Percentiles rank a stretch among this genome's conserved stretches.
Conservation (phyloP, 2,113 vertebrate species). For the Rhinolophus sinicus region DNA sequence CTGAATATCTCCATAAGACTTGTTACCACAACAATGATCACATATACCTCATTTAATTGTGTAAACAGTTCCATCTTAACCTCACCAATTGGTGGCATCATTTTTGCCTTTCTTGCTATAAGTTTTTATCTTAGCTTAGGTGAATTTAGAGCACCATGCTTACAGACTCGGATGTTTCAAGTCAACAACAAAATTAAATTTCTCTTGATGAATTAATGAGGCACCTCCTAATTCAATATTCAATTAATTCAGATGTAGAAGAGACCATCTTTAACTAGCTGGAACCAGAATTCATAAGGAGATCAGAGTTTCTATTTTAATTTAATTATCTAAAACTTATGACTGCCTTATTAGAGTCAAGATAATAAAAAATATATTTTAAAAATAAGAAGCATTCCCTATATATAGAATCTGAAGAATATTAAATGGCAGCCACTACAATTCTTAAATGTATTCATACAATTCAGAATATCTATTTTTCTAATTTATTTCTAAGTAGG, state of each 20-base stretch:
- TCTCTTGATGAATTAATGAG: slow-evolving; percentile 66
- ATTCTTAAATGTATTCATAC: background rate
- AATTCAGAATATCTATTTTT: background rate
- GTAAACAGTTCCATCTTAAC: slow-evolving; percentile 69
- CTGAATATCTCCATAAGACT: slow-evolving; percentile 5
- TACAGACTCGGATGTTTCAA: slow-evolving; percentile 48
- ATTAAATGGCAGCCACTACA: background rate
- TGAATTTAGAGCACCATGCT: slow-evolving; percentile 16
- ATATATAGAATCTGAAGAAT: background rate
- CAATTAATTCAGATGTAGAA: slow-evolving; percentile 63
- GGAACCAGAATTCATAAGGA: slow-evolving; percentile 48
- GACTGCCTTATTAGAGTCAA: slow-evolving; percentile 47
- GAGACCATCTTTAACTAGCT: slow-evolving; percentile 35
- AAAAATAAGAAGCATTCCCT: background rate
- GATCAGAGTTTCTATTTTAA: slow-evolving; percentile 66
- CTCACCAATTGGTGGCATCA: background rate
- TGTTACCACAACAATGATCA: slow-evolving; percentile 74
- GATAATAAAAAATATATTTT: background rate
- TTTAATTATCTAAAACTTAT: slow-evolving; percentile 64
- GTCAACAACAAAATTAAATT: slow-evolving; percentile 68
- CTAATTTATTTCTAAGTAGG: background rate
- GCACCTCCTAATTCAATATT: slow-evolving; percentile 52
- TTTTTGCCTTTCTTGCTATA: background rate
- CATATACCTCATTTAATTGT: slow-evolving; percentile 56
- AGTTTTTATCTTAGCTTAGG: slow-evolving; percentile 44